phyloP scores from a whole-genome alignment of 2,113 vertebrate species.

The Callionymus lyra region DNA sequence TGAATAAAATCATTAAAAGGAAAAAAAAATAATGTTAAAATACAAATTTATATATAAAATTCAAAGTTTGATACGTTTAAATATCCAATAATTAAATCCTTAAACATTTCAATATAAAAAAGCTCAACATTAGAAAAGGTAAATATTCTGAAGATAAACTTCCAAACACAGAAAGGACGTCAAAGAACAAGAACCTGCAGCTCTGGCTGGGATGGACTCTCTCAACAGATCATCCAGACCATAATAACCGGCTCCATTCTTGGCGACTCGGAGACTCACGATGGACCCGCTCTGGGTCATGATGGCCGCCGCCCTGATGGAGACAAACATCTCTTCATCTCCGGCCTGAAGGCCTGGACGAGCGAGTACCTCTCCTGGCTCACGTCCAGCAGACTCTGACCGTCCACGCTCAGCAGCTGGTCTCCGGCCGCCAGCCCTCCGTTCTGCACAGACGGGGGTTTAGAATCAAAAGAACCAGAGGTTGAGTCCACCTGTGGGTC shows the following conservation, averaged over 20 bases:
- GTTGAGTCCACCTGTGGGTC: conserved; percentile 17
- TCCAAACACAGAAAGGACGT: no score
- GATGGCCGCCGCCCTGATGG: conserved; percentile 81
- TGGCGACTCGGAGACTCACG: conserved; percentile 82
- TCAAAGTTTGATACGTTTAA: no score
- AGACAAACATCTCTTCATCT: background rate
- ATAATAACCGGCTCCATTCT: conserved; percentile 81
- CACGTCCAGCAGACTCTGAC: conserved; percentile 80
- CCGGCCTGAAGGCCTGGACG: no score
- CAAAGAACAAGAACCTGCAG: conserved; percentile 56
- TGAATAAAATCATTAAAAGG: no score
- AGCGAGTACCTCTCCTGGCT: conserved; percentile 82
- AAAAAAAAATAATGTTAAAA: no score
- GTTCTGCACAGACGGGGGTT: conserved; percentile 53
- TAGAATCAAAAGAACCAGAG: background rate
- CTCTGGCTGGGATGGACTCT: conserved; percentile 67
- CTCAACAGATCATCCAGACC: conserved; percentile 78
- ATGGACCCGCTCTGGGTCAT: conserved; percentile 85
- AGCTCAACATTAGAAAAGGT: no score
- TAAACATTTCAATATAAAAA: no score
- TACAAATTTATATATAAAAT: no score
- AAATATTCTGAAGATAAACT: no score
- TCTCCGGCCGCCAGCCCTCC: conserved; percentile 82
- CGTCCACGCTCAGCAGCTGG: conserved; percentile 86
- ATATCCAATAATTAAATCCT: no score